Evolutionary conservation across 2,113 vertebrate species (phyloP).

Genomic region (Empidonax alnorum): DNA sequence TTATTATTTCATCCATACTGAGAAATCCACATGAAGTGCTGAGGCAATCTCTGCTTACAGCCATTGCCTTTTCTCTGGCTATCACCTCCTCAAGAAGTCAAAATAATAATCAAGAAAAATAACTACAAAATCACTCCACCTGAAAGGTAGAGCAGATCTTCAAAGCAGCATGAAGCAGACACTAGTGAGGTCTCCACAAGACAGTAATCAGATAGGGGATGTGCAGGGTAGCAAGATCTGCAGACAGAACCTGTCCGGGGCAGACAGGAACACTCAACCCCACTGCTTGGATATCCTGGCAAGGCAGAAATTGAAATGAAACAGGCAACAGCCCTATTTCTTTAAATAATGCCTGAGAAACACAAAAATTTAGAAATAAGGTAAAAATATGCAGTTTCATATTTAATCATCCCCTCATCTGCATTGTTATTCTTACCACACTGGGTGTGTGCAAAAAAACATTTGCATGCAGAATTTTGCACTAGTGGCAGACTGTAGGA

Average conservation of each 20-base stretch:
- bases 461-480: background rate
- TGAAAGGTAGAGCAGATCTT: background rate
- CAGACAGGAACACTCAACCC: background rate
- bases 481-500: background rate
- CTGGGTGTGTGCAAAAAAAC: background rate
- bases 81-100: background rate
- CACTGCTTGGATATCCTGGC: background rate
- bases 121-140: background rate
- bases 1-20: background rate
- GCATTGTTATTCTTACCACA: background rate
- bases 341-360: background rate
- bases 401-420: background rate
- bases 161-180: background rate
- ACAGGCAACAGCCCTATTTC: background rate
- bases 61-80: background rate
- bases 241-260: background rate
- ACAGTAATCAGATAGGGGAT: background rate
- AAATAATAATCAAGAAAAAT: background rate
- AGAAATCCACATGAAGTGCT: background rate
- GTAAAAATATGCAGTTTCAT: background rate
- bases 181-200: background rate
- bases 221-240: background rate
- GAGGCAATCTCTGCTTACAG: accelerated
- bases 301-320: background rate
- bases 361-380: background rate